These are phyloP conservation scores for Eilema caniola DNA, from an alignment of 2,888 invertebrate genomes.

Conservation along the genomic window DNA sequence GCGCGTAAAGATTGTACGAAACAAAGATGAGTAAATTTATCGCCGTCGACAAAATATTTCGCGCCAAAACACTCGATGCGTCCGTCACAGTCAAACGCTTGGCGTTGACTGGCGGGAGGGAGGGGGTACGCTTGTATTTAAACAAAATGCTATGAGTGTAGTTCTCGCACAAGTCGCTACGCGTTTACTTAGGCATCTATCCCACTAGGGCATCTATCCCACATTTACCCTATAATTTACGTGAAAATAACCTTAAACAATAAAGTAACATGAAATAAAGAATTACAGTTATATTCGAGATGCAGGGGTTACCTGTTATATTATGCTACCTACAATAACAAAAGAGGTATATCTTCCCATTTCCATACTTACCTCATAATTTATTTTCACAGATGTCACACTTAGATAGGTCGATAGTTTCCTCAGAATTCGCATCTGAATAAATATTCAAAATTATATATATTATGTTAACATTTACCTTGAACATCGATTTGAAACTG, in stretches of 20 bases:
- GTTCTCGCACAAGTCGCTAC: background rate
- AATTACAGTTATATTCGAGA: too few species aligned
- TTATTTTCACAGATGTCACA: background rate
- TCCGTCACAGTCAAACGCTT: background rate
- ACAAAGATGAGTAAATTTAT: background rate
- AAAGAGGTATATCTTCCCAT: too few species aligned
- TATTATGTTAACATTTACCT: too few species aligned
- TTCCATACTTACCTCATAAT: background rate
- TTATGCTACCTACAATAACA: too few species aligned
- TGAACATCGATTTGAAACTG: too few species aligned
- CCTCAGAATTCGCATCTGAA: too few species aligned
- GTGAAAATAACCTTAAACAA: too few species aligned
- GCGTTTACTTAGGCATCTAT: slow-evolving; percentile 3
- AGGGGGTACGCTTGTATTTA: background rate
- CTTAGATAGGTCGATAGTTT: too few species aligned
- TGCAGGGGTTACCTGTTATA: too few species aligned
- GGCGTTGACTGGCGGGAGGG: background rate
- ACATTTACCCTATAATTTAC: background rate
- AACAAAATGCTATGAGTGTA: background rate
- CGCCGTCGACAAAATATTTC: background rate
- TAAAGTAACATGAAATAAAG: too few species aligned
- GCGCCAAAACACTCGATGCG: background rate
- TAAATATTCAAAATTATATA: too few species aligned
- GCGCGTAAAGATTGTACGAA: background rate
- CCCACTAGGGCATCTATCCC: background rate